Evolutionary conservation across 2,113 vertebrate genomes (phyloP).

Genomic region (Salvator merianae): DNA sequence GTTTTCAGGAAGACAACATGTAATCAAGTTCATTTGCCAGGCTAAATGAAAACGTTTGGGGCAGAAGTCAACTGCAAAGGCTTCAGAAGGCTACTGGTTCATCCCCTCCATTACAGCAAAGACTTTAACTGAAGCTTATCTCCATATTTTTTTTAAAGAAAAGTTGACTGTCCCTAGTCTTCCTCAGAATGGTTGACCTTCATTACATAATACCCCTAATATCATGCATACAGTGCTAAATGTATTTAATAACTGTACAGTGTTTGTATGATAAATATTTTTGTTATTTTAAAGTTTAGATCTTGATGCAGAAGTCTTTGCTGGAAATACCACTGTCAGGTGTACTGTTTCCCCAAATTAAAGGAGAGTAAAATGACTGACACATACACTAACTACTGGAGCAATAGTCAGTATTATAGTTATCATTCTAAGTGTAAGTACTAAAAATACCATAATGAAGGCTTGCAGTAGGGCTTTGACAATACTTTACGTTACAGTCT

Average conservation of each 20-base stretch:
- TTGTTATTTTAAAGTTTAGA: not conserved
- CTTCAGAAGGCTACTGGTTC: not conserved
- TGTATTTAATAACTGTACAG: not conserved
- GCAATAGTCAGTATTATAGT: not conserved
- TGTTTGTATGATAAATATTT: conserved; percentile 5
- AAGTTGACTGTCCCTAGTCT: not conserved
- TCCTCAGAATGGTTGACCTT: conserved; percentile 1
- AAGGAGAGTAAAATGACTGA: not conserved
- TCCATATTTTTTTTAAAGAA: conserved; percentile 16
- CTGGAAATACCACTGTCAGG: not conserved
- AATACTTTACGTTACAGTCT: not conserved
- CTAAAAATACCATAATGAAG: not conserved
- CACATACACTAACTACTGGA: not conserved
- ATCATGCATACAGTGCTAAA: conserved; percentile 2
- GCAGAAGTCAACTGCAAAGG: not conserved
- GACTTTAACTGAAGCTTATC: not conserved
- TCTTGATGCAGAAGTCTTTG: conserved; percentile 23
- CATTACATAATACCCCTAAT: not conserved
- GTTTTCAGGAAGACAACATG: conserved; percentile 45
- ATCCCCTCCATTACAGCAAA: conserved; percentile 24
- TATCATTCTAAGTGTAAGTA: not conserved
- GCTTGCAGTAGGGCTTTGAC: not conserved
- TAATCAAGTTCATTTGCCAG: conserved; percentile 21
- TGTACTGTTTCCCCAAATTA: not conserved
- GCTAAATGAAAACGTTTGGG: not conserved